These are phyloP conservation scores for Epizoanthus ramosus DNA, from an alignment of 92 coral and sea anemone genomes.

Conservation along the genomic window DNA sequence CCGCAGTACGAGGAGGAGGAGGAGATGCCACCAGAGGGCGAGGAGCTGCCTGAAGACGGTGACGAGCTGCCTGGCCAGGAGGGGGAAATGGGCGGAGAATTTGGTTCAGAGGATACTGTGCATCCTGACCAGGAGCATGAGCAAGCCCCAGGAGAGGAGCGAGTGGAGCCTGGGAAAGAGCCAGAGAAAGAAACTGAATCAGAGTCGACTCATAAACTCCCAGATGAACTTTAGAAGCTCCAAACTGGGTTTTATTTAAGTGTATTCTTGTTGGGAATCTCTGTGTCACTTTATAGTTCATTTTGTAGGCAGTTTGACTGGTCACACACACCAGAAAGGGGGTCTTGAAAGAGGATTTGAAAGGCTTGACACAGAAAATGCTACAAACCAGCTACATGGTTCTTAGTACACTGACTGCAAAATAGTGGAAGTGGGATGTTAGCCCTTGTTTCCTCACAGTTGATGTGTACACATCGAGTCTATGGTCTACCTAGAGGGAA, in stretches of 20 bases:
- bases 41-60: constrained; percentile 32
- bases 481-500: no score
- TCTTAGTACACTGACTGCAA: no score
- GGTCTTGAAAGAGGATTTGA: no score
- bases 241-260: neutral
- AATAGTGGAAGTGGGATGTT: no score
- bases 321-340: no score
- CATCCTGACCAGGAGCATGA: constrained; percentile 31
- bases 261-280: neutral
- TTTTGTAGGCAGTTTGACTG: neutral
- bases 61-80: constrained; percentile 20
- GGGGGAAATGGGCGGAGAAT: constrained; percentile 14
- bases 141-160: constrained; percentile 42
- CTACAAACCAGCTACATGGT: no score
- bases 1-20: constrained; percentile 68
- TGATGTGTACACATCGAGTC: no score
- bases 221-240: constrained; percentile 19
- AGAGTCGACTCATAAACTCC: constrained; percentile 23
- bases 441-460: no score
- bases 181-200: neutral
- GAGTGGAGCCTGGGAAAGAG: constrained; percentile 30
- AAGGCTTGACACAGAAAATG: no score
- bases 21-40: constrained; percentile 52
- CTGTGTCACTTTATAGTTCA: constrained; percentile 15
- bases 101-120: constrained; percentile 23